Conservation (phyloP, 2,797 vertebrate genomes). For the Pachyuromys duprasi region DNA sequence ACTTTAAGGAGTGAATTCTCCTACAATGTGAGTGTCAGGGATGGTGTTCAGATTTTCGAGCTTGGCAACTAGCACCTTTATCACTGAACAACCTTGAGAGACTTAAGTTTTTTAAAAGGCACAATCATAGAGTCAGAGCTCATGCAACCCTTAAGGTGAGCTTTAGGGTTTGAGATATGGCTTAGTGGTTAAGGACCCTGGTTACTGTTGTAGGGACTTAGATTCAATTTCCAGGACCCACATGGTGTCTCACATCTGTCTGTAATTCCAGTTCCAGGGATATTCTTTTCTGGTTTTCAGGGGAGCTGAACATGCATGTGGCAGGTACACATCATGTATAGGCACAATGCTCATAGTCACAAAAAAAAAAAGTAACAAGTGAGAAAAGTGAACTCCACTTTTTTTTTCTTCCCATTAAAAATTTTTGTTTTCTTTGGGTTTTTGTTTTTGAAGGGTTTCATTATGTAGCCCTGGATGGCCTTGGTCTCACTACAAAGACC, state of each 20-base stretch:
- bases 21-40: too few species aligned
- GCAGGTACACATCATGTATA: neutral
- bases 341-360: neutral
- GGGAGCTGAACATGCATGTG: neutral
- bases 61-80: neutral
- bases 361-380: neutral
- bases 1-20: neutral
- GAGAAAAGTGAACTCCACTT: neutral
- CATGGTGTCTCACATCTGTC: neutral
- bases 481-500: neutral
- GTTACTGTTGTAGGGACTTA: neutral
- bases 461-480: neutral
- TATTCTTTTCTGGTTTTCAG: neutral
- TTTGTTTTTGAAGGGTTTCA: neutral
- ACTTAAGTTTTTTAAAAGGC: neutral
- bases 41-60: neutral
- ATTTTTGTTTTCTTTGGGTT: neutral
- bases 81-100: neutral
- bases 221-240: too few species aligned
- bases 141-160: neutral
- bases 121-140: conserved; percentile 15
- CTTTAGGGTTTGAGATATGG: neutral
- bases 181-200: conserved; percentile 28
- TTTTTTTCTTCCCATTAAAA: neutral
- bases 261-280: neutral